Evolutionary conservation across 2,797 vertebrate species (phyloP).

Genomic region (Pseudomugil gertrudae): DNA sequence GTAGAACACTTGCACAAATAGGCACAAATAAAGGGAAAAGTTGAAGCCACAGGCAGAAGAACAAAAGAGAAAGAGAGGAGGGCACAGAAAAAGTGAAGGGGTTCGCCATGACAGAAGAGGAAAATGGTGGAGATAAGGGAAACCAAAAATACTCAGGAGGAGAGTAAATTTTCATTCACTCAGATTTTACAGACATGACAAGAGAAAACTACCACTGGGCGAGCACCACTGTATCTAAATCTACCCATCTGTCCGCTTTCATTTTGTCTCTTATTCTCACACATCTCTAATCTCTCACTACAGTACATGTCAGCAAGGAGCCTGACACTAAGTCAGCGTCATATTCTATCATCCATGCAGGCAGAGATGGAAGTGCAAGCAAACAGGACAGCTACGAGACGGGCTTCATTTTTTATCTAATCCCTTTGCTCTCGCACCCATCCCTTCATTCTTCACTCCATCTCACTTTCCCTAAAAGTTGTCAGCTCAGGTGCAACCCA

Average conservation of each 20-base stretch:
- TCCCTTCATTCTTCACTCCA: conserved; percentile 42
- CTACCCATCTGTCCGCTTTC: conserved; percentile 47
- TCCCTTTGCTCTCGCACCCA: conserved; percentile 48
- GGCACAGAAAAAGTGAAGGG: background rate
- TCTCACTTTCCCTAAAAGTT: conserved; percentile 37
- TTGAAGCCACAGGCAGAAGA: conserved; percentile 11
- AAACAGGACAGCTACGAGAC: conserved; percentile 70
- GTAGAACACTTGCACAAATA: conserved; percentile 3
- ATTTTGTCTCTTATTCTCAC: conserved; percentile 24
- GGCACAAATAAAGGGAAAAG: conserved; percentile 12
- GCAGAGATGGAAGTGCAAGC: conserved; percentile 52
- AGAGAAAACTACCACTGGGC: conserved; percentile 32
- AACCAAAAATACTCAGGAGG: conserved; percentile 5
- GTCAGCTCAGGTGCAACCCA: conserved; percentile 40
- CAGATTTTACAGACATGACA: conserved; percentile 25
- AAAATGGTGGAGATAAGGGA: conserved; percentile 11
- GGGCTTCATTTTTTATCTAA: conserved; percentile 57
- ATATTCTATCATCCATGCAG: conserved; percentile 70
- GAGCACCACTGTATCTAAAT: conserved; percentile 32
- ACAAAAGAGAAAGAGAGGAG: conserved; percentile 20
- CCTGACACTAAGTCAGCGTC: conserved; percentile 71
- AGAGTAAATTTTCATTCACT: conserved; percentile 26
- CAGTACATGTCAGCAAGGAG: conserved; percentile 58
- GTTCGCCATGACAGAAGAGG: conserved; percentile 9
- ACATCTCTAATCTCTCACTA: conserved; percentile 65